Percentiles rank a stretch among this genome's conserved stretches.
phyloP scores from a whole-genome alignment of 92 coral and sea anemone species.

The Umimayanthus chanpuru region DNA sequence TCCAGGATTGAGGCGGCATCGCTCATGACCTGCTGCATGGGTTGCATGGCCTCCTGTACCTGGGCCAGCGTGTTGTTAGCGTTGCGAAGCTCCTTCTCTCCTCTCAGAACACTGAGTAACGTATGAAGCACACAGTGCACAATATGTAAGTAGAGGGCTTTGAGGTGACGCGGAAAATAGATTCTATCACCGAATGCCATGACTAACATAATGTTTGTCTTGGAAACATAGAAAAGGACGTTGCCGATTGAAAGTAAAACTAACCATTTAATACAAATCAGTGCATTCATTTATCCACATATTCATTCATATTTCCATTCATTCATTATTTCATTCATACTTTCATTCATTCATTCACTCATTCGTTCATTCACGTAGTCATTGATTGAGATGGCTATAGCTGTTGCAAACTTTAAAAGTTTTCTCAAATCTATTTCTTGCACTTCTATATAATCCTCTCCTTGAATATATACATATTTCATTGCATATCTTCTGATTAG shows the following conservation, averaged over 20 bases:
- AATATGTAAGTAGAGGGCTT: neutral
- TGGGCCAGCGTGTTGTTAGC: constrained; percentile 88
- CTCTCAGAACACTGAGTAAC: constrained; percentile 49
- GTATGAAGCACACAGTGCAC: neutral
- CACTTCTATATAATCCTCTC: too few relatives aligned
- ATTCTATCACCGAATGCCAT: neutral
- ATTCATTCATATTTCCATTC: neutral
- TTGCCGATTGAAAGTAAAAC: neutral
- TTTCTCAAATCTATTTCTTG: too few relatives aligned
- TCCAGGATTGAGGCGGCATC: constrained; percentile 82
- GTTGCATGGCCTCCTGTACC: constrained; percentile 80
- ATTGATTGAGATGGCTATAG: too few relatives aligned
- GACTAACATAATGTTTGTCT: neutral
- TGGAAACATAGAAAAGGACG: neutral
- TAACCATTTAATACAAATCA: neutral
- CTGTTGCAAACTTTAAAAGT: too few relatives aligned
- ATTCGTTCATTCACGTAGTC: too few relatives aligned
- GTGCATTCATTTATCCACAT: neutral
- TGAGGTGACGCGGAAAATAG: neutral
- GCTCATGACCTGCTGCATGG: constrained; percentile 88
- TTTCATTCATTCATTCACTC: too few relatives aligned
- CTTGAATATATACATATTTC: too few relatives aligned
- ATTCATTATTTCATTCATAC: too few relatives aligned
- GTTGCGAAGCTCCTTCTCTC: constrained; percentile 76
- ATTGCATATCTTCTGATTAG: too few relatives aligned